These are phyloP conservation scores for Nothoprocta perdicaria DNA, from an alignment of 2,113 vertebrate genomes.

Conservation along the genomic window DNA sequence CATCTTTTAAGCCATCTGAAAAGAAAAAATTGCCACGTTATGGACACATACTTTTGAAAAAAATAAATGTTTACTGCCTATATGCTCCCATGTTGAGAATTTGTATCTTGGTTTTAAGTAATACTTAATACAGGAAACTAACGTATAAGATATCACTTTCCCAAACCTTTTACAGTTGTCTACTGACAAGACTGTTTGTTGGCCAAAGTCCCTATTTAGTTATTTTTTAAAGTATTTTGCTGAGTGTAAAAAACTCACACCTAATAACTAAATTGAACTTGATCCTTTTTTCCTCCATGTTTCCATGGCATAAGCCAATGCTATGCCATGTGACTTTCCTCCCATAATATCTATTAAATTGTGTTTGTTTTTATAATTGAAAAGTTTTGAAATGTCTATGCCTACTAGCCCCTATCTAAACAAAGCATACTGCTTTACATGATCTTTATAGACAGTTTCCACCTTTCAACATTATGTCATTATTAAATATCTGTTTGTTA, in stretches of 20 bases:
- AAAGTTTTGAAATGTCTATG: neutral
- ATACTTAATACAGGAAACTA: neutral
- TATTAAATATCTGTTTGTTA: neutral
- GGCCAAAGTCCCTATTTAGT: neutral
- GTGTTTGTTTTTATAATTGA: neutral
- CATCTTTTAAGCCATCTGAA: conserved; percentile 90
- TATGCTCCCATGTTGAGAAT: neutral
- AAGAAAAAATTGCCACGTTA: conserved; percentile 32
- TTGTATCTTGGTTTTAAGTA: neutral
- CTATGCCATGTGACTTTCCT: neutral
- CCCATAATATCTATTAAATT: neutral
- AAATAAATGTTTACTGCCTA: neutral
- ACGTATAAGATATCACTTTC: neutral
- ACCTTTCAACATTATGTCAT: neutral
- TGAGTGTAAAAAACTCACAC: neutral
- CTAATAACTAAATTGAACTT: neutral
- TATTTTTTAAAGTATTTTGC: neutral
- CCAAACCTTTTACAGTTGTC: neutral
- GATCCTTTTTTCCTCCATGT: neutral
- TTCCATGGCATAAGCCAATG: neutral
- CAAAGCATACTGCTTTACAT: neutral
- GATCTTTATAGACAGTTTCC: neutral
- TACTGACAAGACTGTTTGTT: neutral
- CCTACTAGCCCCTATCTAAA: neutral
- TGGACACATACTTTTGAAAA: neutral